Evolutionary conservation across 2,113 vertebrate species (phyloP), one percentile per base, ranked within the genome.

Genomic region (Panurus biarmicus): DNA sequence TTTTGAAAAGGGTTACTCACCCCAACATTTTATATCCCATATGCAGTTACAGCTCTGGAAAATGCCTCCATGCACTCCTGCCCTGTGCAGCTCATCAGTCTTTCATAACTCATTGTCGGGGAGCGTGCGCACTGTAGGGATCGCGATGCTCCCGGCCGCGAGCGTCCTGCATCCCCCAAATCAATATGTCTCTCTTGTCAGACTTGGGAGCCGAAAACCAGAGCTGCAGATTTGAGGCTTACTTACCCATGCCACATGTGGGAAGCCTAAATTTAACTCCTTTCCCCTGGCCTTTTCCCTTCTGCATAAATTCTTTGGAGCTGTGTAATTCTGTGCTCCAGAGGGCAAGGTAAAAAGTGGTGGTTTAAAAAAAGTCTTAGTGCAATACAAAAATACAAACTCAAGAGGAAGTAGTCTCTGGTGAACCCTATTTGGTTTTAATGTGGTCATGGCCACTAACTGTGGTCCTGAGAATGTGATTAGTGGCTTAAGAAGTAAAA

Each of bases 211-310:
- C 90, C 70, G 72, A 75, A 92, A 92, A 80, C 47, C 75, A 67
- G 78, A 91, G 85, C 72, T 90, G 33, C 53, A 87, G 35, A 91
- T 79, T 64, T 62, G 75, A 93, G 82, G 67, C 56, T 93, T 81
- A 4, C 86, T 90, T 87, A 87, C 21, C 64, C 72, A 29, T 25
- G 60, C 62, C 17, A 4, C 57, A 50, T 76, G 60, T 80, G 74
- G 74, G 64, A 91, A 94, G 64, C 71, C 91, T 94, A 91, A 94
- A 87, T 77, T 94, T 95, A 94, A 71, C 51, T 94, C 56, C 66
- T 88, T 88, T 85, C 56, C 54, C 40, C 15, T 2, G 23, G 60
- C n/a, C 19, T 83, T 85, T 79, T 71, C 40, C 31, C 24, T 82
- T 92, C 74, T 82, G 48, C 36, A 28, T 78, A 70, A 58, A 69